Base-by-base conservation (phyloP, 1,140 invertebrate species). In the Solen grandis region DNA sequence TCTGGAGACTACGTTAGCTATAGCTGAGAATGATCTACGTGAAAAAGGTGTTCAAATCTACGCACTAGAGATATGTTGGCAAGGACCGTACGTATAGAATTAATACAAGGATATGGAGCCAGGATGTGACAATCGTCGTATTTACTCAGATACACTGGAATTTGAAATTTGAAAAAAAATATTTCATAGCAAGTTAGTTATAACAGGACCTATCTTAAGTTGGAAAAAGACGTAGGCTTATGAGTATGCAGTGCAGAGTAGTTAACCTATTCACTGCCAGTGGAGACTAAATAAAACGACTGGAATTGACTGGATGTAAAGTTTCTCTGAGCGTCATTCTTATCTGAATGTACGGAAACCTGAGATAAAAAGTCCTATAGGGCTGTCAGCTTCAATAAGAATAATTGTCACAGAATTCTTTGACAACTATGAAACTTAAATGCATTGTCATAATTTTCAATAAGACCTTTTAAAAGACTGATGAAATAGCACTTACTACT, bases 171-270 rank as follows among this genome's bases (percentile, higher is more conserved):
- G 54, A 5, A 57, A 57, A 57, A 57, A 22, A 57, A 8, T 57
- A 22, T 8, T 8, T 57, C n/a, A 57, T 27, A 57, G 54, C 54
- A 5, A 57, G n/a, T 57, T 22, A 5, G 54, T n/a, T 57, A 57
- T 27, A 57, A 8, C 54, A 57, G n/a, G 54, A 27, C 8, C 54
- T 57, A 10, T 57, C 54, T 57, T 22, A 19, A 57, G 54, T 57
- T 57, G 54, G 54, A 57, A 57, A 10, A 57, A n/a, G 29, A 57
- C 54, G 5, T 57, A 22, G 54, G 54, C n/a, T n/a, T 57, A 57
- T n/a, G 54, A 57, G 54, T 57, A 57, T 57, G 54, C 54, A 57
- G n/a, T 57, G 5, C n/a, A 57, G n/a, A 57, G n/a, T n/a, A 57
- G 29, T 5, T 22, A 22, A 10, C 54, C 5, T 57, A 57, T 57